A percentile compares a stretch with the other conserved stretches of the same genome.
These are phyloP conservation scores for Squalus acanthias DNA, from an alignment of 2,797 vertebrate species.

Conservation along the genomic window DNA sequence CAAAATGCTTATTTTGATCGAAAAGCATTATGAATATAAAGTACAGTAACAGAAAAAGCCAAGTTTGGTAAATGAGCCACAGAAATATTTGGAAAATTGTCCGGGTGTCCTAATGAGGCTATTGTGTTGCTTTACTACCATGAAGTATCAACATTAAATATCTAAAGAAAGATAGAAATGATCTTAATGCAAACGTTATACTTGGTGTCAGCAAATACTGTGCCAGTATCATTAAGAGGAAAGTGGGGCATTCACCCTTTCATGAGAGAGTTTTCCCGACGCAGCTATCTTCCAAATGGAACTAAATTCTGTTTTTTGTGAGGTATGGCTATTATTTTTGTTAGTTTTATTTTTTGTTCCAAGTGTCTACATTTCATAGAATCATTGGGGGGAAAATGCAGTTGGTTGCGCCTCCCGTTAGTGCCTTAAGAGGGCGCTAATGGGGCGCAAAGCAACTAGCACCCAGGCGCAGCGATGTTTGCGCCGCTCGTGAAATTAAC, in stretches of 20 bases:
- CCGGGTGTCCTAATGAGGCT: background rate
- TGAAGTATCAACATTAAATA: background rate
- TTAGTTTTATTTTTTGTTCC: background rate
- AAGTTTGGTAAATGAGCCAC: background rate
- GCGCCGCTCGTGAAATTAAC: no score
- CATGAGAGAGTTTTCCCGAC: background rate
- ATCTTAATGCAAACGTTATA: background rate
- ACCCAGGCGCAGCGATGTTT: no score
- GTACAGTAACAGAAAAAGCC: background rate
- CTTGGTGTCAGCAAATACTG: background rate
- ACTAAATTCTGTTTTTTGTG: background rate
- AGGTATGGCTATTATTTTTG: background rate
- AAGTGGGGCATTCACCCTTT: background rate
- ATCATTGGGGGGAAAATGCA: no score
- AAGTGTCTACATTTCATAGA: no score
- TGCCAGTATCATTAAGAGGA: background rate
- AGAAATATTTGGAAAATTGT: background rate
- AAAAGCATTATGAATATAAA: background rate
- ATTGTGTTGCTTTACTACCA: background rate
- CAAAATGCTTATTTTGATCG: background rate
- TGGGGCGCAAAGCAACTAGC: no score
- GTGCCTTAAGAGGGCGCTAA: no score
- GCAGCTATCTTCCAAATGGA: background rate
- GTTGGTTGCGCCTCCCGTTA: no score
- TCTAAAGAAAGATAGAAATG: background rate